Conservation (phyloP, 2,888 invertebrate species). For the Teleiodes luculella region DNA sequence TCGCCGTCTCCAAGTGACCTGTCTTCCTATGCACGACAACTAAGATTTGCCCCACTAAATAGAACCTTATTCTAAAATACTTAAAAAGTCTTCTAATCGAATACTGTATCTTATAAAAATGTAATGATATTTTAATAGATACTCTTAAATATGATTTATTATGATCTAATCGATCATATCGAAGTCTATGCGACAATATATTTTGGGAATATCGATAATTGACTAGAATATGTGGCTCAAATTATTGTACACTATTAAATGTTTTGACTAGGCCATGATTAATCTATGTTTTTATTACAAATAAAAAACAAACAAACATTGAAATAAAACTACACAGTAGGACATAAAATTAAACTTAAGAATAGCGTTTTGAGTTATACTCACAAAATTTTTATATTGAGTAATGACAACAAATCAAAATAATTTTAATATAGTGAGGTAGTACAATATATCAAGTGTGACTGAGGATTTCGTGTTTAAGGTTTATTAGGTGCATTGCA, state of each 20-base stretch:
- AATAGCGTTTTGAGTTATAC: too few relatives aligned
- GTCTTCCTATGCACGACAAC: too few relatives aligned
- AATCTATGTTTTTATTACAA: not conserved
- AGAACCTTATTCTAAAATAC: not conserved
- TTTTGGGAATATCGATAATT: constrained; percentile 57
- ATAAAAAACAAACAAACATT: not conserved
- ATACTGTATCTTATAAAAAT: constrained; percentile 2
- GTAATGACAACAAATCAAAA: too few relatives aligned
- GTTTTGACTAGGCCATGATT: constrained; percentile 53
- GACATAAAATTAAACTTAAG: not conserved
- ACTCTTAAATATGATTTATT: not conserved
- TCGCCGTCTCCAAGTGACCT: too few relatives aligned
- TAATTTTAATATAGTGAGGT: too few relatives aligned
- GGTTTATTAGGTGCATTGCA: too few relatives aligned
- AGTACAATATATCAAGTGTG: too few relatives aligned
- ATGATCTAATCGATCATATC: constrained; percentile 6
- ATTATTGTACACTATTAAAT: constrained; percentile 31
- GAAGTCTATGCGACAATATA: constrained; percentile 23
- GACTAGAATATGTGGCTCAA: constrained; percentile 57
- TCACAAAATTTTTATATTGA: too few relatives aligned
- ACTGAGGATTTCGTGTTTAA: too few relatives aligned
- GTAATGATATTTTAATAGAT: not conserved
- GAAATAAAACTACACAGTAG: not conserved
- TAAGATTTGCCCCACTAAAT: not conserved
- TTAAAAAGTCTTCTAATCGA: constrained; percentile 7